Evolutionary conservation across 2,113 vertebrate genomes (phyloP).

Genomic region (Sorex fumeus): DNA sequence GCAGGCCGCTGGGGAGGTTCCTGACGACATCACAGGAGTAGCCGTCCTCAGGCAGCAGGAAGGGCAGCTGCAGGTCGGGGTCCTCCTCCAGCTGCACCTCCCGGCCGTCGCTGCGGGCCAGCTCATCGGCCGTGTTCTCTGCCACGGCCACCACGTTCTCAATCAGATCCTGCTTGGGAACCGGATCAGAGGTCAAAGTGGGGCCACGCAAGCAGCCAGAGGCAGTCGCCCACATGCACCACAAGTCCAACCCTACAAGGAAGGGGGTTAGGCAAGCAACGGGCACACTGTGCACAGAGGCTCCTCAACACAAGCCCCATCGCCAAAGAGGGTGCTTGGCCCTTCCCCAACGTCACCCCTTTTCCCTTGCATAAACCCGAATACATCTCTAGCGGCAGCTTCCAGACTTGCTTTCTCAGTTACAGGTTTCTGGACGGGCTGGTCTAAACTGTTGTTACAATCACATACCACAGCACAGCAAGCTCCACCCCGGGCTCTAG

Average conservation of each 20-base stretch:
- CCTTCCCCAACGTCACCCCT: too few species aligned
- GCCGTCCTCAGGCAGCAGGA: conserved; percentile 97
- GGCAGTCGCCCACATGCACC: not conserved
- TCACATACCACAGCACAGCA: too few species aligned
- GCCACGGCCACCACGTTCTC: conserved; percentile 97
- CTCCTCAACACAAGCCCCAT: not conserved
- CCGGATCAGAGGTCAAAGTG: not conserved
- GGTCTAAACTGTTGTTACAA: too few species aligned
- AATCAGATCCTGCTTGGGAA: conserved; percentile 93
- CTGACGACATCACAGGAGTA: conserved; percentile 99
- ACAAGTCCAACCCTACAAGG: too few species aligned
- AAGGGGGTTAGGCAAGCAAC: not conserved
- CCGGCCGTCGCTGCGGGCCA: conserved; percentile 96
- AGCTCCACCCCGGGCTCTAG: too few species aligned
- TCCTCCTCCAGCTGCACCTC: conserved; percentile 98
- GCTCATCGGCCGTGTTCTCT: conserved; percentile 97
- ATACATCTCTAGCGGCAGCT: too few species aligned
- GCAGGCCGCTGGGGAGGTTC: conserved; percentile 96
- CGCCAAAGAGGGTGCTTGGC: not conserved
- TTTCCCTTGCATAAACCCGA: too few species aligned
- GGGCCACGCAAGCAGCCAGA: not conserved
- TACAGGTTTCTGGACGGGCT: too few species aligned
- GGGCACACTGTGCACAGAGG: too few species aligned
- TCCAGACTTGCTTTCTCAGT: too few species aligned
- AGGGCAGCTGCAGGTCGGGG: conserved; percentile 98